Conservation (phyloP, 2,797 vertebrate species). For the Tenualosa ilisha region DNA sequence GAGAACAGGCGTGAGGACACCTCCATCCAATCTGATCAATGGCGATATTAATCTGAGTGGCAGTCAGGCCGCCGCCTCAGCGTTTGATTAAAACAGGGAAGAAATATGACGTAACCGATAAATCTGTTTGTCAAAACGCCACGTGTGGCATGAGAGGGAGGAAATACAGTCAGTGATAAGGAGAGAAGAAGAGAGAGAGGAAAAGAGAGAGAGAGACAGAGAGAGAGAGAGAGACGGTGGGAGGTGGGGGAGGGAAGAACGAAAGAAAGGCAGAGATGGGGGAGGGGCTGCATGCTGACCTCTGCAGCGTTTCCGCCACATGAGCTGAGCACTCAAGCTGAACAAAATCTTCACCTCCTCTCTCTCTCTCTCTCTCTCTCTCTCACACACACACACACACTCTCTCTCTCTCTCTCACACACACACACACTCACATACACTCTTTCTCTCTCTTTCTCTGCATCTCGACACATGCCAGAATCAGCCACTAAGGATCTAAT, state of each 20-base stretch:
- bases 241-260: conserved; percentile 2
- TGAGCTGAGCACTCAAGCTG: conserved; percentile 63
- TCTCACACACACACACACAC: conserved; percentile 48
- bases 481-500: conserved; percentile 34
- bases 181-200: conserved; percentile 7
- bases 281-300: conserved; percentile 60
- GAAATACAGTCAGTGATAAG: conserved; percentile 60
- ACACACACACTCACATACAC: background rate
- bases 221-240: conserved; percentile 4
- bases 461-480: conserved; percentile 1
- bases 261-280: background rate
- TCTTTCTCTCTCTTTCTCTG: conserved; percentile 25
- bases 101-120: conserved; percentile 81
- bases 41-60: conserved; percentile 80
- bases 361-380: conserved; percentile 31
- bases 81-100: conserved; percentile 82
- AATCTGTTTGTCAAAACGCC: conserved; percentile 78
- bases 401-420: conserved; percentile 23
- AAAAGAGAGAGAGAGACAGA: background rate
- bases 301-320: conserved; percentile 66
- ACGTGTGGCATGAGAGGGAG: conserved; percentile 57
- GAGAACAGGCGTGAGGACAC: conserved; percentile 59
- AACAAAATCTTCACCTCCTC: conserved; percentile 66
- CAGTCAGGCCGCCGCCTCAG: conserved; percentile 70
- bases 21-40: conserved; percentile 84